Evolutionary conservation across 2,888 invertebrate genomes (phyloP), one percentile per base, ranked within the genome.

Genomic region (Philonicus albiceps): DNA sequence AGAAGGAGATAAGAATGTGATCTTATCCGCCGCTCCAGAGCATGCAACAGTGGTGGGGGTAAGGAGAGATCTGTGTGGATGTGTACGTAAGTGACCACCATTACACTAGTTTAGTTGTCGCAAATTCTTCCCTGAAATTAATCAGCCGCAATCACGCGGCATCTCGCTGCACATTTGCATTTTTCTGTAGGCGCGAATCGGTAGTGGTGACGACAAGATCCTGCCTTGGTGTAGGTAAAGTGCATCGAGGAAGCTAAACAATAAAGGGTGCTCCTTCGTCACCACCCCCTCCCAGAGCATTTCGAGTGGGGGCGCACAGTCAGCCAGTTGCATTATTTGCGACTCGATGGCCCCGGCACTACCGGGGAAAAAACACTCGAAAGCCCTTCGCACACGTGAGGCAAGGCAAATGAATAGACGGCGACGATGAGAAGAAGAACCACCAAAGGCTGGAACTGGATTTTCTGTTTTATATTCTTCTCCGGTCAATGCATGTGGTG

Each of bases 401-500:
- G 40, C 43, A 81, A 53, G 22, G 43, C 27, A 81, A 55, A 81
- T 55, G 55, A 81, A 53, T 22, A 43, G 64, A 31, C n/a, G 27
- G 22, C 49, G 85, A 22, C 55, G 75, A 31, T 64, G 40, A 73
- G 22, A n/a, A n/a, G n/a, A n/a, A n/a, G n/a, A 74, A 72, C 49
- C 78, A 49, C 78, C 78, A 49, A 78, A 83, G 34, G 34, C 34
- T 83, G 34, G 83, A 37, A 83, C 72, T 34, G 83, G 72, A 83
- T 83, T 81, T 76, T 64, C 64, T 37, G 81, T 34, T 64, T 64
- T n/a, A 49, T 40, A 53, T 84, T 84, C 84, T 84, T 40, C 84
- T 72, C 84, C 84, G 84, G 84, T 84, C 84, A 84, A 84, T 84
- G 84, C 84, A 85, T 85, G 85, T 81, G 55, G 85, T 53, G 34